phyloP scores from a whole-genome alignment of 2,888 invertebrate species.

The Schrankia costaestrigalis region DNA sequence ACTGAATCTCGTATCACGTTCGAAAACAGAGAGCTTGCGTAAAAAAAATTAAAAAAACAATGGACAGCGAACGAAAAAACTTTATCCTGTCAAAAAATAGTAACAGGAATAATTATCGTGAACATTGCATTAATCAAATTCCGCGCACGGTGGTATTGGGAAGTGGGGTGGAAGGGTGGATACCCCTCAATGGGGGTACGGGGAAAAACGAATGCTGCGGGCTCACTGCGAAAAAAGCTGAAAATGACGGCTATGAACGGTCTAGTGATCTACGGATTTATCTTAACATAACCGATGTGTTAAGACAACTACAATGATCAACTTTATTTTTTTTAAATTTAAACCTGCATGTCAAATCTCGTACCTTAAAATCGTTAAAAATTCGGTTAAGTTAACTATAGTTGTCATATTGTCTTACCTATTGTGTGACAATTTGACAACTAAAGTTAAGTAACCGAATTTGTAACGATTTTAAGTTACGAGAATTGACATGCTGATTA shows the following conservation, averaged over 20 bases:
- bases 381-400: too few relatives aligned
- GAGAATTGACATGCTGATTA: too few relatives aligned
- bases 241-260: slow-evolving; percentile 48
- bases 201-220: slow-evolving; percentile 74
- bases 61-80: slow-evolving; percentile 58
- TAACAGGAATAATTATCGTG: slow-evolving; percentile 79
- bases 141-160: slow-evolving; percentile 75
- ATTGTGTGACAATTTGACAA: too few relatives aligned
- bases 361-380: too few relatives aligned
- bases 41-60: slow-evolving; percentile 36
- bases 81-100: slow-evolving; percentile 77
- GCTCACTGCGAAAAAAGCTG: slow-evolving; percentile 75
- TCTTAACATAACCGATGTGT: slow-evolving; percentile 41
- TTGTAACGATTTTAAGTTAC: too few relatives aligned
- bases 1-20: slow-evolving; percentile 28
- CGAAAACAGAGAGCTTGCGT: slow-evolving; percentile 21
- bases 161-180: slow-evolving; percentile 42
- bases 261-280: slow-evolving; percentile 30
- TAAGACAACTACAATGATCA: too few relatives aligned
- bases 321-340: too few relatives aligned
- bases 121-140: slow-evolving; percentile 81
- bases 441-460: too few relatives aligned
- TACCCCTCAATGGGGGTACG: slow-evolving; percentile 33
- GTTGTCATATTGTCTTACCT: too few relatives aligned
- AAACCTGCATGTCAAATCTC: too few relatives aligned